A percentile compares a stretch with the other conserved stretches of the same genome.
These are phyloP conservation scores for Allolobophora icterica DNA, from an alignment of 2,888 invertebrate species.

Conservation along the genomic window DNA sequence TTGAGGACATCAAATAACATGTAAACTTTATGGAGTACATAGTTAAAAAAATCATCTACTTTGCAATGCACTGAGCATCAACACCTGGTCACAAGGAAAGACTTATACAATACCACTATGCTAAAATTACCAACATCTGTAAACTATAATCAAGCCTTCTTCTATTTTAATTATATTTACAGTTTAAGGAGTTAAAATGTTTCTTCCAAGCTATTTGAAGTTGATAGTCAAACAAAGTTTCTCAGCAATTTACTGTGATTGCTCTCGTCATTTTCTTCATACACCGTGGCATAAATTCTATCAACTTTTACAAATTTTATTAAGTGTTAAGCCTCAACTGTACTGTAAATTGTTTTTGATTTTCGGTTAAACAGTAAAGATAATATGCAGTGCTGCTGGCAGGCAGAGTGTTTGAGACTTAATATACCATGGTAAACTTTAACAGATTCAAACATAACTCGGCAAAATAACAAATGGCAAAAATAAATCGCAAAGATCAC, in stretches of 20 bases:
- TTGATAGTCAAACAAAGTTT: not conserved
- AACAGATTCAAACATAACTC: not conserved
- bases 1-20: not conserved
- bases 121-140: not conserved
- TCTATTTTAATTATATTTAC: too few species aligned
- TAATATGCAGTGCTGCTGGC: not conserved
- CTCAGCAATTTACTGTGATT: conserved; percentile 17
- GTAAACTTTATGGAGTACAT: not conserved
- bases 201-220: not conserved
- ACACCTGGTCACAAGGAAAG: not conserved
- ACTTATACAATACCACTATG: not conserved
- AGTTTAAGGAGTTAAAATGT: not conserved
- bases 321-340: not conserved
- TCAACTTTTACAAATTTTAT: not conserved
- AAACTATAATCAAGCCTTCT: not conserved
- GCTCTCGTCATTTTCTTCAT: not conserved
- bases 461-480: not conserved
- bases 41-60: not conserved
- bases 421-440: not conserved
- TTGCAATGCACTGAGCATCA: not conserved
- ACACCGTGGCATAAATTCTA: not conserved
- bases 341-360: not conserved
- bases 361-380: not conserved
- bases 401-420: too few species aligned
- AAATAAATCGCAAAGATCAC: not conserved